Evolutionary conservation across 2,888 invertebrate species (phyloP).

Genomic region (Orchesellides sinensis): DNA sequence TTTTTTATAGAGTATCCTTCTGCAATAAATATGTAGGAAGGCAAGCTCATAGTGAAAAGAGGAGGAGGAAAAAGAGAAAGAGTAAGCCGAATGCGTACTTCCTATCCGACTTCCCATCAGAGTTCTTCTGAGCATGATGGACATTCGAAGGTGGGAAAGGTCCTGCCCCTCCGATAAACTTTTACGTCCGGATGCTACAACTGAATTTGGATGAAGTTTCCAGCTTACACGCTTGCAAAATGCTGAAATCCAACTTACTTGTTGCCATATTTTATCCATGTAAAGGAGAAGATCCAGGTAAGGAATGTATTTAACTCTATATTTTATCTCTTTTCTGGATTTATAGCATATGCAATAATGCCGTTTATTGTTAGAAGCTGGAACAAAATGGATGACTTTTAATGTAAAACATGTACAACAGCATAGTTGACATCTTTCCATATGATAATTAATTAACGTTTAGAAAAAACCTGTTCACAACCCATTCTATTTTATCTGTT

Average conservation of each 20-base stretch:
- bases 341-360: too few relatives aligned
- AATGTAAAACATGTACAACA: too few relatives aligned
- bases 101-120: neutral
- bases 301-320: too few relatives aligned
- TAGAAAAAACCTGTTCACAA: constrained; percentile 1
- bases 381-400: too few relatives aligned
- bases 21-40: neutral
- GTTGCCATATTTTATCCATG: too few relatives aligned
- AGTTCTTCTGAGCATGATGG: constrained; percentile 23
- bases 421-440: too few relatives aligned
- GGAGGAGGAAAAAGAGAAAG: constrained; percentile 12
- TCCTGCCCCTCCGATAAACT: constrained; percentile 58
- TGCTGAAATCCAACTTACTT: neutral
- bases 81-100: neutral
- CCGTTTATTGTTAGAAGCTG: too few relatives aligned
- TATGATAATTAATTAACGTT: too few relatives aligned
- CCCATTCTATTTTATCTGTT: neutral
- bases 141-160: constrained; percentile 61
- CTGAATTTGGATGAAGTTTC: neutral
- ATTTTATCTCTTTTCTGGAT: too few relatives aligned
- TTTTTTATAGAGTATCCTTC: too few relatives aligned
- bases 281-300: too few relatives aligned
- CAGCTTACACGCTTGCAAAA: neutral
- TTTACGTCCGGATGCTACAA: constrained; percentile 15
- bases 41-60: neutral